These are phyloP conservation scores for Papilio polytes DNA, from an alignment of 1,140 invertebrate species.

Conservation along the genomic window DNA sequence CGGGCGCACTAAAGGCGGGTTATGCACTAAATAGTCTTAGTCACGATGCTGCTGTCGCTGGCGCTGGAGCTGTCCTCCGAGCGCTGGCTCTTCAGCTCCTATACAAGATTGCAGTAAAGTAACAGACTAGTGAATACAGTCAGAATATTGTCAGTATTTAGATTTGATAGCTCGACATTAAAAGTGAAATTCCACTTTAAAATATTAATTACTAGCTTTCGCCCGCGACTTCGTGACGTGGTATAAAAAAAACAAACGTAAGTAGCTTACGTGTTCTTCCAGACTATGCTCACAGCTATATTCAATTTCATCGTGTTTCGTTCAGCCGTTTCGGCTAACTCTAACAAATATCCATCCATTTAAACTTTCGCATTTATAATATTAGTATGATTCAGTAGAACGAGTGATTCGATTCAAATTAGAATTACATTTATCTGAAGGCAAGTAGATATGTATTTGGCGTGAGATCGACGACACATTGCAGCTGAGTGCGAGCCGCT, in stretches of 20 bases:
- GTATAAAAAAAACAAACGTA: too few relatives aligned
- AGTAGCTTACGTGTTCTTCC: too few relatives aligned
- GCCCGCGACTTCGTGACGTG: too few relatives aligned
- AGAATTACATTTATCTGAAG: background rate
- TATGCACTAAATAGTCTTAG: constrained; percentile 80
- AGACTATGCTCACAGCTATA: too few relatives aligned
- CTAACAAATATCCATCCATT: too few relatives aligned
- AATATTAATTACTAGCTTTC: too few relatives aligned
- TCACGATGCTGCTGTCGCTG: constrained; percentile 77
- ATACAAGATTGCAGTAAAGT: constrained; percentile 46
- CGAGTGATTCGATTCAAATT: background rate
- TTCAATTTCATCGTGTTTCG: too few relatives aligned
- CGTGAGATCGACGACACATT: background rate
- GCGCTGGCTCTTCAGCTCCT: constrained; percentile 73
- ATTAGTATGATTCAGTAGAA: background rate
- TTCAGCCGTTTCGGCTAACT: too few relatives aligned
- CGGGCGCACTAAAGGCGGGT: constrained; percentile 72
- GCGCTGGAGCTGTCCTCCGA: constrained; percentile 73
- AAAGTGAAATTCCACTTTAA: too few relatives aligned
- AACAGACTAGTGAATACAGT: too few relatives aligned
- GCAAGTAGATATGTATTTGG: background rate
- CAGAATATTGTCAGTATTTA: too few relatives aligned
- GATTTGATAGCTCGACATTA: background rate
- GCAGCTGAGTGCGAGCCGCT: background rate
- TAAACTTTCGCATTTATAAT: too few relatives aligned